phyloP scores from a whole-genome alignment of 1,140 invertebrate species.

The Drosophila leontia region DNA sequence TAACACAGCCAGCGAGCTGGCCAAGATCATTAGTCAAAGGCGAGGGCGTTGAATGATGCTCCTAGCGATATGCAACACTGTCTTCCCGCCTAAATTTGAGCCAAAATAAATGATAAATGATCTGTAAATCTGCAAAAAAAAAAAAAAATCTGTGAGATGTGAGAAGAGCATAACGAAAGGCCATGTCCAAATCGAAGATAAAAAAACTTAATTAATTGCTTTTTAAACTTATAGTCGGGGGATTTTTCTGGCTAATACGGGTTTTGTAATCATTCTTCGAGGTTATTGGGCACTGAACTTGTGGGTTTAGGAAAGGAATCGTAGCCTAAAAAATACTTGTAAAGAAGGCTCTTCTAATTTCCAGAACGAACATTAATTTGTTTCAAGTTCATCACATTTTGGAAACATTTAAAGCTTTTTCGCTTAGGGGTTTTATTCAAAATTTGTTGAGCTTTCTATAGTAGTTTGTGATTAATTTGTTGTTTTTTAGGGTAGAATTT shows the following conservation, averaged over 20 bases:
- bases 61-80: slow-evolving; percentile 17
- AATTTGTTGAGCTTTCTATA: not conserved
- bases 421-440: too few relatives aligned
- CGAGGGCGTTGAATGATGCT: slow-evolving; percentile 58
- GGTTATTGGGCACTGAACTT: slow-evolving; percentile 9
- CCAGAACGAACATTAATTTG: not conserved
- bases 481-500: not conserved
- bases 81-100: slow-evolving; percentile 2
- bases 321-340: not conserved
- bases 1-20: slow-evolving; percentile 1
- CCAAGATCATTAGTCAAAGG: slow-evolving; percentile 67
- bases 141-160: slow-evolving; percentile 2
- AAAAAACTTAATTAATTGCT: slow-evolving; percentile 28
- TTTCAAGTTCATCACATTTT: not conserved
- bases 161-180: slow-evolving; percentile 48
- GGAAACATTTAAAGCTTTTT: not conserved
- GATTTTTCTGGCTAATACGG: slow-evolving; percentile 19
- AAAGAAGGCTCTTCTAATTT: not conserved
- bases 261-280: slow-evolving; percentile 11
- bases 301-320: slow-evolving; percentile 2
- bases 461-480: not conserved
- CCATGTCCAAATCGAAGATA: slow-evolving; percentile 14
- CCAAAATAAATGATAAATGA: slow-evolving; percentile 45
- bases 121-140: slow-evolving; percentile 38
- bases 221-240: slow-evolving; percentile 6